Base-by-base conservation (phyloP, 2,888 invertebrate genomes). In the Glaucopsyche alexis region DNA sequence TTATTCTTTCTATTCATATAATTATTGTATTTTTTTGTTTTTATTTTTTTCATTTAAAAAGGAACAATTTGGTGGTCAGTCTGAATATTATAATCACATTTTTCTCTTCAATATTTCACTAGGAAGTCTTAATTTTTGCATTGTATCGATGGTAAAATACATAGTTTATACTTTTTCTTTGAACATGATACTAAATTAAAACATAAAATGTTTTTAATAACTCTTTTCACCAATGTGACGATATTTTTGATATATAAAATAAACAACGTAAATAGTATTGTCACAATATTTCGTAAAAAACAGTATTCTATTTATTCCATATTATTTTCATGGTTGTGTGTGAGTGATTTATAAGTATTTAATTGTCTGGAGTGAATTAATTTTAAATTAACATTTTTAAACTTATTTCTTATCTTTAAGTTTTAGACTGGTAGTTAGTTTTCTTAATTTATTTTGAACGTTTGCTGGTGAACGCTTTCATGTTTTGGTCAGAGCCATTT, bases 261-360 rank as follows among this genome's bases (percentile, higher is more conserved):
- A 29, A 60, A 14, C 13, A 60, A 29, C 29, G 60, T 60, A 7
- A 14, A 60, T 29, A 7, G 60, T 60, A 16, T 29, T 29, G 60
- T 60, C 11, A 60, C 60, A 60, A 60, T 60, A 60, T 60, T 60
- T 60, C 60, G 29, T 60, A 55, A n/a, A 0, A 60, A 60, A 38
- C 60, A 60, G 60, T 60, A 60, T 60, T 60, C 60, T 60, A 60
- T 60, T 60, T 60, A 60, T 60, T 60, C 60, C 60, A 60, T 60
- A 60, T 29, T 60, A 60, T 29, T 60, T 60, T 60, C 60, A 13
- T 60, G 60, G 60, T 60, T 60, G 60, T 60, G 60, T 60, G 60
- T 60, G 60, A 60, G 60, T 60, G 60, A 60, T 29, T n/a, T n/a
- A n/a, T 38, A 60, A 60, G 29, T 47, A 47, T 13, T 60, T 38